phyloP scores from a whole-genome alignment of 2,797 vertebrate species.

The Lagorchestes hirsutus region DNA sequence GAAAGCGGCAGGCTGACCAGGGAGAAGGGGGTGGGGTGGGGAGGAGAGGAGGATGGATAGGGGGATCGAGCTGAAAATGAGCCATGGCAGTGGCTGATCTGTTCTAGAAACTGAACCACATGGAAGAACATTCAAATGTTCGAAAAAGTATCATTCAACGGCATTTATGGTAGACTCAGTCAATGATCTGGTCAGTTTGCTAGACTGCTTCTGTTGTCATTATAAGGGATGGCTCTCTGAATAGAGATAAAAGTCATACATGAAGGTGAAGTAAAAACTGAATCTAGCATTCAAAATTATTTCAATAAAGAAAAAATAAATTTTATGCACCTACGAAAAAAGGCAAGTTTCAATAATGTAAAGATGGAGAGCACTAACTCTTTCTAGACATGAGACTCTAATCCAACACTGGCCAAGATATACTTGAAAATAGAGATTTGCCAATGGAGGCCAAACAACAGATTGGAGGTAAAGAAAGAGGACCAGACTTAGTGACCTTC shows the following conservation, averaged over 20 bases:
- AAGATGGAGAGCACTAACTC: conserved; percentile 21
- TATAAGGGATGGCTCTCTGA: background rate
- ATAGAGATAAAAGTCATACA: background rate
- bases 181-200: background rate
- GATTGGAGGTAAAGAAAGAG: conserved; percentile 14
- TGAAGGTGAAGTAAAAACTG: background rate
- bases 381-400: conserved; percentile 23
- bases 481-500: conserved; percentile 25
- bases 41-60: too few species aligned
- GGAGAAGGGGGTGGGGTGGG: accelerated
- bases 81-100: background rate
- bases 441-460: conserved; percentile 38
- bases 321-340: background rate
- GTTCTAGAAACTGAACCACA: background rate
- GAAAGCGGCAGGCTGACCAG: background rate
- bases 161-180: background rate
- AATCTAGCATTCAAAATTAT: background rate
- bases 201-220: background rate
- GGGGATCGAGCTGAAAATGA: background rate
- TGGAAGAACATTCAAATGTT: background rate
- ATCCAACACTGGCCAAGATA: conserved; percentile 19
- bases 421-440: conserved; percentile 12
- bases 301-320: background rate
- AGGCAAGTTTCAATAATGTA: background rate
- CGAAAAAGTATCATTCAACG: background rate